Conservation (phyloP, 2,888 invertebrate species). For the Lithophane ornitopus region DNA sequence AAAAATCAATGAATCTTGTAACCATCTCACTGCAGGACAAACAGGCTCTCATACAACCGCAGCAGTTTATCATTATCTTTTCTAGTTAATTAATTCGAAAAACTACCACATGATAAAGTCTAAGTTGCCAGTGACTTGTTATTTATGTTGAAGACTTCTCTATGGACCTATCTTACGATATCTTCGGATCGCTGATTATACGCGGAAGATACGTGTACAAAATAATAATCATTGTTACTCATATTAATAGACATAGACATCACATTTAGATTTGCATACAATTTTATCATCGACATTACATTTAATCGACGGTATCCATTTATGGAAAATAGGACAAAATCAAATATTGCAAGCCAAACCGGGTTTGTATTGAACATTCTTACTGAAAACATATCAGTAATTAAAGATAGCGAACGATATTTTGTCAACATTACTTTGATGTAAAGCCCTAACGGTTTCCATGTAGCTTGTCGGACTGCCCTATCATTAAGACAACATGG, state of each 20-base stretch:
- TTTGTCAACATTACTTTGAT: slow-evolving; percentile 26
- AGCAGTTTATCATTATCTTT: too few relatives aligned
- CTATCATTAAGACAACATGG: slow-evolving; percentile 14
- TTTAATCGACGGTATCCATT: slow-evolving; percentile 11
- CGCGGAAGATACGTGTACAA: slow-evolving; percentile 45
- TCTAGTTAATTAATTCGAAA: not conserved
- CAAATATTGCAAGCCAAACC: slow-evolving; percentile 6
- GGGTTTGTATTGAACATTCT: not conserved
- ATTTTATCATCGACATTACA: slow-evolving; percentile 17
- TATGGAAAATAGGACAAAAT: not conserved
- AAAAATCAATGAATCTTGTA: not conserved
- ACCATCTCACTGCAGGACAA: not conserved
- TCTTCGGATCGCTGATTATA: slow-evolving; percentile 14
- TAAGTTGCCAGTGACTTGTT: not conserved
- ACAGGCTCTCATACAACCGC: not conserved
- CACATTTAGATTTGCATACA: slow-evolving; percentile 35
- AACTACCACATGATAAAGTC: not conserved
- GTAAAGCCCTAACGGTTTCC: slow-evolving; percentile 3
- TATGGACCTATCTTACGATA: not conserved
- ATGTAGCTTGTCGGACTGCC: slow-evolving; percentile 28
- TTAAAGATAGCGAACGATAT: slow-evolving; percentile 6
- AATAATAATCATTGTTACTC: slow-evolving; percentile 33
- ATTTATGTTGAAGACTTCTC: not conserved
- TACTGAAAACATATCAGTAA: slow-evolving; percentile 8
- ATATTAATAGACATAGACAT: slow-evolving; percentile 11